Conservation (phyloP, 2,888 invertebrate genomes). For the Sicus ferrugineus region DNA sequence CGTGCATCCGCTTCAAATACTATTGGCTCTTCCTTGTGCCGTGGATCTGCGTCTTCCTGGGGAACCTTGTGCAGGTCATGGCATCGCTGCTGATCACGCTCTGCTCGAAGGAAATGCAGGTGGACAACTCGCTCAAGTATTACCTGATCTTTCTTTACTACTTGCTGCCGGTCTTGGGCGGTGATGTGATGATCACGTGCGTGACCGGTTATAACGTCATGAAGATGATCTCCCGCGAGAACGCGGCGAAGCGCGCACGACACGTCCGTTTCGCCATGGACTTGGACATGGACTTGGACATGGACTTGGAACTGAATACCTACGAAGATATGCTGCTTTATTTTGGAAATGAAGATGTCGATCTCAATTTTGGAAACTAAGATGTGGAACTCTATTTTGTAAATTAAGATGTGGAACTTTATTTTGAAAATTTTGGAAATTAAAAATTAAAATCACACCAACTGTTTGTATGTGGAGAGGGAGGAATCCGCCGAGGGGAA, state of each 20-base stretch:
- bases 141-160: conserved; percentile 38
- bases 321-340: not conserved
- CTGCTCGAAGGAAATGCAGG: conserved; percentile 40
- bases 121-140: conserved; percentile 36
- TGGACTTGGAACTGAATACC: conserved; percentile 35
- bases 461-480: too few species aligned
- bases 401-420: too few species aligned
- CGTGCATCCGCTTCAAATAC: conserved; percentile 44
- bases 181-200: conserved; percentile 45
- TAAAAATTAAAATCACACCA: too few species aligned
- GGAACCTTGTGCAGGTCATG: conserved; percentile 45
- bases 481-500: too few species aligned
- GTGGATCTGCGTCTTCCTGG: conserved; percentile 48
- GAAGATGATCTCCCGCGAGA: conserved; percentile 46
- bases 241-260: conserved; percentile 42
- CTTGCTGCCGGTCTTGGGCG: conserved; percentile 44
- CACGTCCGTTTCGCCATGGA: conserved; percentile 39
- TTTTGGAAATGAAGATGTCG: too few species aligned
- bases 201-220: conserved; percentile 47
- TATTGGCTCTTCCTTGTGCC: conserved; percentile 48
- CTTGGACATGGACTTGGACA: conserved; percentile 40
- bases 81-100: conserved; percentile 41
- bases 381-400: too few species aligned
- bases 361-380: too few species aligned
- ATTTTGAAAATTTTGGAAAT: too few species aligned